phyloP scores from a whole-genome alignment of 2,113 vertebrate species.

The Tachysurus fulvidraco region DNA sequence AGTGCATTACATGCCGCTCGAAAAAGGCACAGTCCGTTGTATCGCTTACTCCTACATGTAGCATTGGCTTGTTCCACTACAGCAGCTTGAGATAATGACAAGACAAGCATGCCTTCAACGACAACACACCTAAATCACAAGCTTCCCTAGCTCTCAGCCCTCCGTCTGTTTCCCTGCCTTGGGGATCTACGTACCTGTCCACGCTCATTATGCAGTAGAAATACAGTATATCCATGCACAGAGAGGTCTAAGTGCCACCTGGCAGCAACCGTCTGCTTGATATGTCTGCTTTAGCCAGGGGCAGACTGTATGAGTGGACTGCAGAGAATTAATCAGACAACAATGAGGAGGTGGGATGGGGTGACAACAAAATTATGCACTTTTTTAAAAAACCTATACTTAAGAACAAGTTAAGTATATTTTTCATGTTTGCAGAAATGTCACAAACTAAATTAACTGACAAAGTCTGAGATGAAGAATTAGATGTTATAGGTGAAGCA shows the following conservation, averaged over 20 bases:
- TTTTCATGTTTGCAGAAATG: slow-evolving; percentile 20
- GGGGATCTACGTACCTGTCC: slow-evolving; percentile 33
- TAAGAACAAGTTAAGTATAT: neutral
- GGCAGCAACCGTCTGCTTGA: slow-evolving; percentile 40
- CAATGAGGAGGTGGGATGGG: neutral
- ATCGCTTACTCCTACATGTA: slow-evolving; percentile 47
- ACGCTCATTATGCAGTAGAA: slow-evolving; percentile 40
- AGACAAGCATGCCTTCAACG: slow-evolving; percentile 45
- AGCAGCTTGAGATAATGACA: slow-evolving; percentile 50
- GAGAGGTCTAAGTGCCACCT: slow-evolving; percentile 51
- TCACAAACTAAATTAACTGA: neutral
- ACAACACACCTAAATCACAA: slow-evolving; percentile 42
- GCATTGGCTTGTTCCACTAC: slow-evolving; percentile 42
- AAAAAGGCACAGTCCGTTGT: slow-evolving; percentile 29
- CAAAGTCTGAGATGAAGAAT: slow-evolving; percentile 4
- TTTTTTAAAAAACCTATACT: neutral
- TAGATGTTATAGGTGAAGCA: neutral
- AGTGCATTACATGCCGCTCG: slow-evolving; percentile 31
- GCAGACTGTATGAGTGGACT: slow-evolving; percentile 22
- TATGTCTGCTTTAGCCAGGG: slow-evolving; percentile 34
- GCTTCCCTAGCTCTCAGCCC: slow-evolving; percentile 16
- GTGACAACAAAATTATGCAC: slow-evolving; percentile 9
- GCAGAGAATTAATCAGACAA: slow-evolving; percentile 37
- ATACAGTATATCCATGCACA: slow-evolving; percentile 46
- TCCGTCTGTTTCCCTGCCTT: slow-evolving; percentile 23